Evolutionary conservation across 1,140 invertebrate genomes (phyloP), one percentile per base, ranked within the genome.

Genomic region (Zaprionus ghesquierei): DNA sequence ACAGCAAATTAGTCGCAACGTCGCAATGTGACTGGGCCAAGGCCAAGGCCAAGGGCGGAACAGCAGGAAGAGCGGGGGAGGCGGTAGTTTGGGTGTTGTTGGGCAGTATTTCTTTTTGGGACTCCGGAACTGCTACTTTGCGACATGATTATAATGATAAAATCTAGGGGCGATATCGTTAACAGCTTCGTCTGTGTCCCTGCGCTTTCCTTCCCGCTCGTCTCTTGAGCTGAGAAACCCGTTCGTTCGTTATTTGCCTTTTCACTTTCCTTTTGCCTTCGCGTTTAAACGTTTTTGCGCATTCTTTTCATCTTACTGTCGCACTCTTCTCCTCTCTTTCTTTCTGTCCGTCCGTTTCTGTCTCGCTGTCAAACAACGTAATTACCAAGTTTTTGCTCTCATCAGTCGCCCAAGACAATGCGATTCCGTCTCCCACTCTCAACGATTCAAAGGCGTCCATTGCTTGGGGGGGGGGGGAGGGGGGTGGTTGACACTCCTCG

Each of bases 81-180:
- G n/a, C 20, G 15, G 15, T 25, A 18, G 12, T 18, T 10, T 6
- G 50, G 10, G 5, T 15, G 13, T 5, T 38, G 35, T 13, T 38
- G 35, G 35, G 13, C 35, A 38, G 13, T n/a, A n/a, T 38, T 41
- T 12, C 15, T 41, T 29, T 44, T 55, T 49, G 38, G 25, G 49
- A 10, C 31, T 29, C 27, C n/a, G 41, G 49, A 50, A 59, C 51
- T 50, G 72, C 59, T 69, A 71, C 81, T 77, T 65, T 78, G 56
- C 66, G 75, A 84, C 68, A 84, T 80, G 80, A 89, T 89, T 89
- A 89, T 80, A 84, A 89, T 77, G 80, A 87, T 89, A 89, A 89
- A 89, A 89, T 89, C 84, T 80, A 89, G n/a, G n/a, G n/a, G n/a
- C n/a, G n/a, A n/a, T n/a, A n/a, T n/a, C n/a, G n/a, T n/a, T n/a